A percentile compares a stretch with the other conserved stretches of the same genome.
These are phyloP conservation scores for Thereva nobilitata DNA, from an alignment of 2,888 invertebrate genomes.

Conservation along the genomic window DNA sequence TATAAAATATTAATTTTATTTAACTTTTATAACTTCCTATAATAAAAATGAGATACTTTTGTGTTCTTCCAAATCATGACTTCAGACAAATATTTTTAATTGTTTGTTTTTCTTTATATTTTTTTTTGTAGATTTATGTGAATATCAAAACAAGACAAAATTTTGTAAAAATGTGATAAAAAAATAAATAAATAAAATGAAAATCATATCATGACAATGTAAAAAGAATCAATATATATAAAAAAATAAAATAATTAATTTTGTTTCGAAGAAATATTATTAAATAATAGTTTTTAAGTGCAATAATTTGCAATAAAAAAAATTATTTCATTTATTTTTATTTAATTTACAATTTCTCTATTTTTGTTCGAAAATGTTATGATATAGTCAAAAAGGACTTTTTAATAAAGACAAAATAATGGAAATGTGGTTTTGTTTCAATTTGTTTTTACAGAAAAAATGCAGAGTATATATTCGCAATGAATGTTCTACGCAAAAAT, in stretches of 20 bases:
- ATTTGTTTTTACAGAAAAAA: not conserved
- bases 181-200: not conserved
- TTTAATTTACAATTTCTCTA: too few species aligned
- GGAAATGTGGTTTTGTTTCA: not conserved
- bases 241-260: not conserved
- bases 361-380: constrained; percentile 14
- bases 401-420: constrained; percentile 23
- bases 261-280: not conserved
- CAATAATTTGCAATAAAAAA: constrained; percentile 32
- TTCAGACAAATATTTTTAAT: too few species aligned
- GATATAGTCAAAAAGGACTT: constrained; percentile 5
- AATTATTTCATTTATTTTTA: constrained; percentile 13
- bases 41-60: not conserved
- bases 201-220: constrained; percentile 36
- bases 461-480: too few species aligned
- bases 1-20: not conserved
- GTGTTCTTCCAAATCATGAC: not conserved
- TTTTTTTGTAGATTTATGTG: not conserved
- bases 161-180: constrained; percentile 29
- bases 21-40: not conserved
- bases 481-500: too few species aligned
- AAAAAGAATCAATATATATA: constrained; percentile 6
- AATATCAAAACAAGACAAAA: not conserved
- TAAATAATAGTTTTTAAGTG: constrained; percentile 23
- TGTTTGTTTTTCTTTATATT: too few species aligned